These are phyloP conservation scores for Melanophora roralis DNA, from an alignment of 2,888 invertebrate species.

Conservation along the genomic window DNA sequence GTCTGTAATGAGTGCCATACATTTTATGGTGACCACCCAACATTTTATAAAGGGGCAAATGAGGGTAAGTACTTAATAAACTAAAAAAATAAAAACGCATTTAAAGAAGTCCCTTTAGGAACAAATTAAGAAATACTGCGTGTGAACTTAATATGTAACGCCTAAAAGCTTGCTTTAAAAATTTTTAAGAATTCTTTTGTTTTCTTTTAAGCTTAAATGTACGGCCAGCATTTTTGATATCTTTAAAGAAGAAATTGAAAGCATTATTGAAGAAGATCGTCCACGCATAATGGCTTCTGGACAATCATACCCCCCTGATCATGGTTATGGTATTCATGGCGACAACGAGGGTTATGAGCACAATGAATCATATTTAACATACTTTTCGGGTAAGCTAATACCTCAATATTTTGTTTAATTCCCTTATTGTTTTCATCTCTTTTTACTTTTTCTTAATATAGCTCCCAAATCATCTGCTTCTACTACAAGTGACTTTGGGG, in stretches of 20 bases:
- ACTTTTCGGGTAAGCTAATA: slow-evolving; percentile 72
- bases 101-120: background rate
- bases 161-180: background rate
- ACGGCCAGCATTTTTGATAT: slow-evolving; percentile 76
- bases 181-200: background rate
- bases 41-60: slow-evolving; percentile 76
- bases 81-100: background rate
- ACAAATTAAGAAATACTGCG: too few relatives aligned
- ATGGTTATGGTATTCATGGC: slow-evolving; percentile 73
- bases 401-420: background rate
- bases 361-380: slow-evolving; percentile 76
- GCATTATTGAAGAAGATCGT: slow-evolving; percentile 76
- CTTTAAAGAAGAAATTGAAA: slow-evolving; percentile 76
- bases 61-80: slow-evolving; percentile 67
- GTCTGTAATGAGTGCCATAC: slow-evolving; percentile 74
- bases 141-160: background rate
- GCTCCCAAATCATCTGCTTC: slow-evolving; percentile 54
- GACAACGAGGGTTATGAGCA: slow-evolving; percentile 73
- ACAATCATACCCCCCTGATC: slow-evolving; percentile 74
- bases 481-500: background rate
- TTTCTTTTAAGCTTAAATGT: slow-evolving; percentile 74
- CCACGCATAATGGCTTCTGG: slow-evolving; percentile 77
- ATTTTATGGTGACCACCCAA: slow-evolving; percentile 76
- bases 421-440: background rate
- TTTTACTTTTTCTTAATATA: too few relatives aligned